These are phyloP conservation scores for Betta splendens DNA, from an alignment of 2,797 vertebrate genomes.

Conservation along the genomic window DNA sequence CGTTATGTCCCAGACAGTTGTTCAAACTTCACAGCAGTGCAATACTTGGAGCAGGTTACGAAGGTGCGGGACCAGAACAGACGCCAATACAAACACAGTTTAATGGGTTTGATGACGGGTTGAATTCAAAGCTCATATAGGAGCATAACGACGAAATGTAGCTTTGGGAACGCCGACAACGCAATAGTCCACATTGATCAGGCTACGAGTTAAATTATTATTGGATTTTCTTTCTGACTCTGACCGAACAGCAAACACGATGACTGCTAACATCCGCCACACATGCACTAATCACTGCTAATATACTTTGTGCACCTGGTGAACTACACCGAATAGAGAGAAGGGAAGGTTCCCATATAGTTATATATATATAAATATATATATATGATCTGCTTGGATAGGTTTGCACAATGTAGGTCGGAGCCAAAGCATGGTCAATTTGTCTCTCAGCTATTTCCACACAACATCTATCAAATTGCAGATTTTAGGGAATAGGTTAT, in stretches of 20 bases:
- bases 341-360: constrained; percentile 20
- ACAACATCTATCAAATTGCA: constrained; percentile 69
- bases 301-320: background rate
- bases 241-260: constrained; percentile 15
- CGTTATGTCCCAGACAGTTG: constrained; percentile 49
- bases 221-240: constrained; percentile 15
- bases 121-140: constrained; percentile 67
- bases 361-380: too few species aligned
- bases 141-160: constrained; percentile 61
- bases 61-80: too few species aligned
- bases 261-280: background rate
- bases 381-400: constrained; percentile 44
- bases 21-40: constrained; percentile 57
- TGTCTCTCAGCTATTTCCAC: constrained; percentile 56
- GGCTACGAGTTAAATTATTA: constrained; percentile 20
- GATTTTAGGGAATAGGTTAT: constrained; percentile 63
- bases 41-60: too few species aligned
- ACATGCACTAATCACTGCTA: constrained; percentile 2
- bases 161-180: constrained; percentile 48
- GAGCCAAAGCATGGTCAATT: constrained; percentile 58
- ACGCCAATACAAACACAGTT: constrained; percentile 68
- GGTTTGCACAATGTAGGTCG: constrained; percentile 55
- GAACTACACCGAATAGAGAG: background rate
- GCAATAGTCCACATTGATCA: constrained; percentile 41
- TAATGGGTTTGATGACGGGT: constrained; percentile 72